These are phyloP conservation scores for Forbesichthys papilliferus DNA, from an alignment of 2,113 vertebrate species.

Conservation along the genomic window DNA sequence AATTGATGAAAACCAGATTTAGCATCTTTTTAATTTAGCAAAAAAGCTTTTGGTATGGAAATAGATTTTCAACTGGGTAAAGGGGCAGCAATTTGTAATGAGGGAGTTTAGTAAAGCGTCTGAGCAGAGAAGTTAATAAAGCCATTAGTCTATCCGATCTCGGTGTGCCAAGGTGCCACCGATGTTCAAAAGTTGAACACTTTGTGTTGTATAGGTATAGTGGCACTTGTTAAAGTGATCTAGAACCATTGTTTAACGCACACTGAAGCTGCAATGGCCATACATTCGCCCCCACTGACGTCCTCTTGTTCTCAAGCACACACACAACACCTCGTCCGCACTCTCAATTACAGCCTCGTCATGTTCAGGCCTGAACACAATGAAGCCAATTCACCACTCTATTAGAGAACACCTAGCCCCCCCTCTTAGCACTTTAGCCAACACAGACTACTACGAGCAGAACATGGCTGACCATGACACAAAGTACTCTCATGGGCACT, in stretches of 20 bases:
- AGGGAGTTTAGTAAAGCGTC: neutral
- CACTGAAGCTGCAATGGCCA: neutral
- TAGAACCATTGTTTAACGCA: neutral
- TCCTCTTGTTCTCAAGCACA: neutral
- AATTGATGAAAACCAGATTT: no score
- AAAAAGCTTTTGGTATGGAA: neutral
- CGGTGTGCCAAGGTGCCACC: no score
- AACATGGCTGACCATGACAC: neutral
- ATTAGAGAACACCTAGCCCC: neutral
- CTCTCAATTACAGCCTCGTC: slow-evolving; percentile 3
- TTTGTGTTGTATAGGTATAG: no score
- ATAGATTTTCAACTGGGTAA: neutral
- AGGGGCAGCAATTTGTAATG: neutral
- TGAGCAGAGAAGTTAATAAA: no score
- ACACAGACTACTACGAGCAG: neutral
- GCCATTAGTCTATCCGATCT: no score
- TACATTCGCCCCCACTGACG: neutral
- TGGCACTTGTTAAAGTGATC: no score
- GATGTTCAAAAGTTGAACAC: no score
- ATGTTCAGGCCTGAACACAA: neutral
- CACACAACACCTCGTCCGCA: neutral
- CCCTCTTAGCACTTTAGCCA: neutral
- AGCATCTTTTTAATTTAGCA: no score
- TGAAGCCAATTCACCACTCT: slow-evolving; percentile 1
- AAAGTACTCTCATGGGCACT: neutral